Evolutionary conservation across 2,888 invertebrate genomes (phyloP), one percentile per base, ranked within the genome.

Genomic region (Capitulum mitella): DNA sequence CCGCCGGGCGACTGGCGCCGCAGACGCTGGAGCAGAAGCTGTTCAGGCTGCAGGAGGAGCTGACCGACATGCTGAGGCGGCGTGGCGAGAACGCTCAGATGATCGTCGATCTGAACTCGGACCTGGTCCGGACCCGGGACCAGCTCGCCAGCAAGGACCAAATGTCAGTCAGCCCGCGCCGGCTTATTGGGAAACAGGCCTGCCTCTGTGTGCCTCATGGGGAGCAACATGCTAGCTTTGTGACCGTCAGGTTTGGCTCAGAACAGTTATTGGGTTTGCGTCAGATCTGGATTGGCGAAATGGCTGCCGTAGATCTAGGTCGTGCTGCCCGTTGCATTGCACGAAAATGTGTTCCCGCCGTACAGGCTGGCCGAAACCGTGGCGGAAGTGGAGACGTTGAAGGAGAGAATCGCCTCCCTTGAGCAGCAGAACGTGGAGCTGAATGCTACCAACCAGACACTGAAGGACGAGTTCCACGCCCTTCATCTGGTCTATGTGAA

Each of bases 391-490:
- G 74, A 80, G 64, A 48, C 80, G 29, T 54, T 81, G 46, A 78
- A 77, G 40, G 81, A 81, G 51, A 78, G 79, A 19, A 34, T 82
- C 6, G 76, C 79, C 12, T 78, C 75, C 29, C 79, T 80, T 51
- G 80, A 81, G 37, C 64, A 78, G n/a, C 70, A 79, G 34, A 75
- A 80, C n/a, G 32, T 83, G 80, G 86, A 86, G 80, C 85, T 95
- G 78, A 92, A 95, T 86, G 90, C 91, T 82, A 87, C 94, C 22
- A 96, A 95, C 87, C 93, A 96, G 87, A 91, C 94, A 82, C 86
- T 98, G 79, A 90, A 93, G 84, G 98, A 98, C 87, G 98, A 98
- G 87, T 94, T 97, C 85, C 94, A 96, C 86, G 96, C 97, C 0
- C 86, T 97, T 80, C 97, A 97, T 85, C 89, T 98, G 82, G 94